Percentiles rank a stretch among this genome's conserved stretches.
Conservation (phyloP, 2,888 invertebrate species). For the Drosophila buzzatii region DNA sequence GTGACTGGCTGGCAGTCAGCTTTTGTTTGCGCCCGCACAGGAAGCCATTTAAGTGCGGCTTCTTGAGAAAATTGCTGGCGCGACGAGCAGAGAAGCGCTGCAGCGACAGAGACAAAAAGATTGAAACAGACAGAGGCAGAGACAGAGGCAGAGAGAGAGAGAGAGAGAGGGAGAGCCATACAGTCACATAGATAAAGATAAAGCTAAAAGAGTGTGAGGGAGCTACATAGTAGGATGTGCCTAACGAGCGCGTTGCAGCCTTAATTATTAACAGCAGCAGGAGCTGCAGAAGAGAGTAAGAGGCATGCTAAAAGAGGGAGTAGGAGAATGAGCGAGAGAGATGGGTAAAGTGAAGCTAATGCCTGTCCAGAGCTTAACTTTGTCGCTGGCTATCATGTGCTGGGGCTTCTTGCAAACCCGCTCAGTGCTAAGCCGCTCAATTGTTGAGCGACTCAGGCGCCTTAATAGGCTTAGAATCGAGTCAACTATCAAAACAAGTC, state of each 20-base stretch:
- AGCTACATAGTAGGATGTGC: constrained; percentile 27
- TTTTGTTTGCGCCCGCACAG: constrained; percentile 78
- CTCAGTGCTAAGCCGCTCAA: constrained; percentile 72
- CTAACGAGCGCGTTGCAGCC: constrained; percentile 57
- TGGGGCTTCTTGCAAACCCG: constrained; percentile 61
- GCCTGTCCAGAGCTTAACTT: constrained; percentile 53
- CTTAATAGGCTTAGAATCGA: constrained; percentile 76
- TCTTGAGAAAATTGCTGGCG: constrained; percentile 82
- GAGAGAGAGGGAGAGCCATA: background rate
- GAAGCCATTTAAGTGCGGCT: constrained; percentile 84
- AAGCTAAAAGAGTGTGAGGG: background rate
- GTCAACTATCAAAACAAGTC: constrained; percentile 79
- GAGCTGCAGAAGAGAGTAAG: background rate
- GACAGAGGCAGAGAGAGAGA: background rate
- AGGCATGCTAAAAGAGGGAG: background rate
- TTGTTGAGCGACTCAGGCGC: constrained; percentile 70
- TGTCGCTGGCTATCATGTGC: constrained; percentile 68
- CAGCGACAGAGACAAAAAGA: background rate
- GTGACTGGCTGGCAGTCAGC: constrained; percentile 42
- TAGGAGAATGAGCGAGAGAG: background rate
- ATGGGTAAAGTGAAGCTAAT: background rate
- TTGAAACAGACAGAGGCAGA: background rate
- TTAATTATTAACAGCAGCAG: constrained; percentile 59
- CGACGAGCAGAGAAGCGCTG: constrained; percentile 47
- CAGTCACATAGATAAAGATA: background rate